A percentile compares a stretch with the other conserved stretches of the same genome.
These are phyloP conservation scores for Carollia perspicillata DNA, from an alignment of 2,113 vertebrate genomes.

Conservation along the genomic window DNA sequence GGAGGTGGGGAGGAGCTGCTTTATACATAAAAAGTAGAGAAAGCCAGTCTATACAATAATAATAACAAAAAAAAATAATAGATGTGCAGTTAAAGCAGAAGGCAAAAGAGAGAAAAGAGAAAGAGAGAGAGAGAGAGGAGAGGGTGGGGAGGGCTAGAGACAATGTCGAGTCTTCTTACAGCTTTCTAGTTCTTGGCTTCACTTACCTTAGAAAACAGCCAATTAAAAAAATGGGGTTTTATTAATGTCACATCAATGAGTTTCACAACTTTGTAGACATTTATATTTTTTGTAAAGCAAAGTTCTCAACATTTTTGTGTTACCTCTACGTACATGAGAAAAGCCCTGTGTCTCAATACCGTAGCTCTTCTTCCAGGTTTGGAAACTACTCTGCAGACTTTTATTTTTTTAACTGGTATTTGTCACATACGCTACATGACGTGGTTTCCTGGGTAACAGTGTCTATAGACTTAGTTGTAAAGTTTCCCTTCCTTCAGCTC, in stretches of 20 bases:
- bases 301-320: background rate
- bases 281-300: background rate
- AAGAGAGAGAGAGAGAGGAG: background rate
- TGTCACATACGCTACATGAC: background rate
- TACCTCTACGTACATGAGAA: background rate
- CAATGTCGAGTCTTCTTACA: background rate
- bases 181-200: background rate
- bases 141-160: background rate
- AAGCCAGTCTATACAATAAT: background rate
- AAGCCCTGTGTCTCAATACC: background rate
- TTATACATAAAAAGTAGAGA: background rate
- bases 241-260: background rate
- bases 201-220: background rate
- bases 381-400: background rate
- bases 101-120: no score
- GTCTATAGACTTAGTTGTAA: conserved; percentile 42
- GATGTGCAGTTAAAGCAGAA: background rate
- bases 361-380: background rate
- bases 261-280: background rate
- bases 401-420: background rate
- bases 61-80: background rate
- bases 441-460: conserved; percentile 56
- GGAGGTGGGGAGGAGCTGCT: background rate
- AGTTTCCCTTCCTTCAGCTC: conserved; percentile 43
- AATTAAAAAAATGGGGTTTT: background rate